Percentiles rank a stretch among this genome's conserved stretches.
Conservation (phyloP, 2,888 invertebrate species). For the Drosophila tripunctata region DNA sequence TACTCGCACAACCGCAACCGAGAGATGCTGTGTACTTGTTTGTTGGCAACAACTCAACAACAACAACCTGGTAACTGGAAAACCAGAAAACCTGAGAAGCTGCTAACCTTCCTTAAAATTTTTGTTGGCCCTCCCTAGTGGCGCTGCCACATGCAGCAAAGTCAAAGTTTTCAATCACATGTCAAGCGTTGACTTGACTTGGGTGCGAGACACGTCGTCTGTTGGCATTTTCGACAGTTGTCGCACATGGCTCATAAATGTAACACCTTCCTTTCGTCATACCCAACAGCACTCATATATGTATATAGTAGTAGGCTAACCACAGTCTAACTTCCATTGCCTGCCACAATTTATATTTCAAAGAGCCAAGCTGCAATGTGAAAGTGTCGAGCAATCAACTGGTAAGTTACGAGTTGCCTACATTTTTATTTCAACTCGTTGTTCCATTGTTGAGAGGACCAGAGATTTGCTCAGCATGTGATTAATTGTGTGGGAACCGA, state of each 20-base stretch:
- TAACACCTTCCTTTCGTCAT: slow-evolving; percentile 27
- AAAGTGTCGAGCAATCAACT: slow-evolving; percentile 56
- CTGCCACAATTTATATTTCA: slow-evolving; percentile 61
- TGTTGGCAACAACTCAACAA: slow-evolving; percentile 25
- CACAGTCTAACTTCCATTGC: slow-evolving; percentile 64
- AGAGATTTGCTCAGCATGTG: slow-evolving; percentile 53
- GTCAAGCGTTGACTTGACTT: slow-evolving; percentile 74
- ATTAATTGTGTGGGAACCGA: slow-evolving; percentile 60
- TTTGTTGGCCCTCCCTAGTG: slow-evolving; percentile 14
- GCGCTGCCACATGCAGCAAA: slow-evolving; percentile 70
- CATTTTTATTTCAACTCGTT: slow-evolving; percentile 9
- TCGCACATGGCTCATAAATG: slow-evolving; percentile 78
- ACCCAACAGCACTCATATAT: too few relatives aligned
- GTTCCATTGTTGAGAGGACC: slow-evolving; percentile 4
- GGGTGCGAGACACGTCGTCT: slow-evolving; percentile 55
- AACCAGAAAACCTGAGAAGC: neutral
- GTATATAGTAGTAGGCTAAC: slow-evolving; percentile 39
- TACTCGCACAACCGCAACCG: slow-evolving; percentile 41
- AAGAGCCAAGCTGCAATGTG: slow-evolving; percentile 4
- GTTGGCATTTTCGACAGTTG: slow-evolving; percentile 74
- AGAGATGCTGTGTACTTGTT: slow-evolving; percentile 38
- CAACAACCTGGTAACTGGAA: slow-evolving; percentile 21
- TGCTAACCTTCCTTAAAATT: slow-evolving; percentile 8
- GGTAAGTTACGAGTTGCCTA: slow-evolving; percentile 28
- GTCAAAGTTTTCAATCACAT: slow-evolving; percentile 81